phyloP scores from a whole-genome alignment of 2,888 invertebrate genomes.

The Polymixis lichenea region DNA sequence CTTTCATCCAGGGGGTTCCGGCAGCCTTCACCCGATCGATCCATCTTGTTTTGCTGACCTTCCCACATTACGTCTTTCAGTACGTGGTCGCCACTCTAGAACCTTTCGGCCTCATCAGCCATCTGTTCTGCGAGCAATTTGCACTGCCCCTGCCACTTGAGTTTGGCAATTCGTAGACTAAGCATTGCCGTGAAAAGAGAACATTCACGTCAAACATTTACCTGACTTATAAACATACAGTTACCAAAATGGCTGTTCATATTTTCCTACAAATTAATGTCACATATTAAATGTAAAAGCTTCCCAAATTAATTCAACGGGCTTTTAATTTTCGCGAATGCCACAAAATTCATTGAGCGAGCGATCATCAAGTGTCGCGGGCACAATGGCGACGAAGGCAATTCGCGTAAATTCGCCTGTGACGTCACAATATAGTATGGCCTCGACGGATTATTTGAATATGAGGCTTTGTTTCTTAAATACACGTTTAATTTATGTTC shows the following conservation, averaged over 20 bases:
- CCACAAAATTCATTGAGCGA: conserved; percentile 44
- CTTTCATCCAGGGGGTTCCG: no score
- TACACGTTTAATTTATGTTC: conserved; percentile 1
- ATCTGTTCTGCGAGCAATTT: no score
- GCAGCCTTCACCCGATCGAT: no score
- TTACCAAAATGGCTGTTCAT: not conserved
- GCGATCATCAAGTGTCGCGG: conserved; percentile 38
- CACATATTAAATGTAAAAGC: not conserved
- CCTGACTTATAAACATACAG: not conserved
- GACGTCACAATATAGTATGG: conserved; percentile 36
- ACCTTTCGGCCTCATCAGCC: no score
- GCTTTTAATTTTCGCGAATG: conserved; percentile 40
- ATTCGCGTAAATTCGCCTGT: conserved; percentile 30
- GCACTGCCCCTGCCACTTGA: no score
- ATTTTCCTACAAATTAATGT: not conserved
- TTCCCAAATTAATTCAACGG: conserved; percentile 29
- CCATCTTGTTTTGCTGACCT: no score
- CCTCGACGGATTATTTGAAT: conserved; percentile 24
- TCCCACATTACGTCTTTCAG: no score
- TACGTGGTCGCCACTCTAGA: no score
- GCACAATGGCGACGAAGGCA: conserved; percentile 32
- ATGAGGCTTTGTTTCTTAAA: conserved; percentile 1
- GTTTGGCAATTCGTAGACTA: no score
- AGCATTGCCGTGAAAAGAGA: not conserved
- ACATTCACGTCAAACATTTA: not conserved